Percentiles rank a stretch among this genome's conserved stretches.
phyloP scores from a whole-genome alignment of 2,888 invertebrate species.

The Peribatodes rhomboidaria region DNA sequence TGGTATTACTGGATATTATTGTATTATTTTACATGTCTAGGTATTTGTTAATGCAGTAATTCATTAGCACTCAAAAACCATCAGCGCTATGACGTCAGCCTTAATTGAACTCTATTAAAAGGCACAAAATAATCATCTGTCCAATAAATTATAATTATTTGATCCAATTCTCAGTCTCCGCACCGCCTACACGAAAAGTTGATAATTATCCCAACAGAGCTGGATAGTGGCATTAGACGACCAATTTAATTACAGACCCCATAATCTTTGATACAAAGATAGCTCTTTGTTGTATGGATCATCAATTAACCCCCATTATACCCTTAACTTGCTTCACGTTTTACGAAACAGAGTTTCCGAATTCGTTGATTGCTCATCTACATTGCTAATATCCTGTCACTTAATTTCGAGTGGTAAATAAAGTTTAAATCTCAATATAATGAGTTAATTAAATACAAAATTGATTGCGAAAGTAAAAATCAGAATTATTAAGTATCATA shows the following conservation, averaged over 20 bases:
- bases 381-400: conserved; percentile 8
- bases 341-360: conserved; percentile 4
- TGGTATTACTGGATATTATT: too few species aligned
- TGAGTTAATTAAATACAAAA: neutral
- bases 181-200: conserved; percentile 29
- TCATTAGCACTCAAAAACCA: conserved; percentile 28
- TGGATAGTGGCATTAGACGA: conserved; percentile 22
- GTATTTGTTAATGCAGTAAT: conserved; percentile 17
- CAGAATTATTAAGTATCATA: too few species aligned
- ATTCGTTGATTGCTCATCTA: conserved; percentile 15
- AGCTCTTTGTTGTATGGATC: conserved; percentile 22
- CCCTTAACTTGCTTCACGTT: neutral
- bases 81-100: conserved; percentile 35
- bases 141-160: conserved; percentile 44
- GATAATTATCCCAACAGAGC: conserved; percentile 15
- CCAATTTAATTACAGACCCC: conserved; percentile 22
- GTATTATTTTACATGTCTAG: conserved; percentile 2
- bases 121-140: conserved; percentile 36
- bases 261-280: conserved; percentile 23
- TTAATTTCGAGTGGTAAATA: conserved; percentile 3
- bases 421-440: neutral
- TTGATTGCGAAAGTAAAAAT: neutral
- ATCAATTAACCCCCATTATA: conserved; percentile 18
- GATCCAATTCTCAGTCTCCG: conserved; percentile 28
- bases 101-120: conserved; percentile 42